Evolutionary conservation across 2,797 vertebrate genomes (phyloP).

Genomic region (Lacerta agilis): DNA sequence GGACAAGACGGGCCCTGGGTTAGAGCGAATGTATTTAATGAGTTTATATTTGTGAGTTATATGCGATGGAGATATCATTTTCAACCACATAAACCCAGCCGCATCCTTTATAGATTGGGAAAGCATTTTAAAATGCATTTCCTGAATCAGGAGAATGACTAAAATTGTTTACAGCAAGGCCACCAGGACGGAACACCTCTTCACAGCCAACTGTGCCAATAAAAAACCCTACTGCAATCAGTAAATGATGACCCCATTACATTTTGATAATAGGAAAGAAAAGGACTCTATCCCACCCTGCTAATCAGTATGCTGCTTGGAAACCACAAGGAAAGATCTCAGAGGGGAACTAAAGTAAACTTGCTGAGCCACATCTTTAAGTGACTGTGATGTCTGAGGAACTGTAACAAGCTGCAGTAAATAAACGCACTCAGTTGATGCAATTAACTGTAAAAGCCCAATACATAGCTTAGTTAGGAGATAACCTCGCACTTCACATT

Average conservation of each 20-base stretch:
- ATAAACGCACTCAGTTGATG: constrained; percentile 23
- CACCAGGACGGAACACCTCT: neutral
- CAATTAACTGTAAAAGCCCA: constrained; percentile 31
- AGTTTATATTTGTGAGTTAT: neutral
- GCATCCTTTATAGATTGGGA: constrained; percentile 26
- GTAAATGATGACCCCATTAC: constrained; percentile 9
- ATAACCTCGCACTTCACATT: neutral
- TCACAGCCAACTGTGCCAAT: constrained; percentile 21
- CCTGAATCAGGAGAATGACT: constrained; percentile 19
- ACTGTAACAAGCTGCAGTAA: constrained; percentile 12
- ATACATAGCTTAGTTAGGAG: neutral
- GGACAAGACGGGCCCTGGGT: neutral
- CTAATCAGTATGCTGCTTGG: constrained; percentile 20
- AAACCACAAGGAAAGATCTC: constrained; percentile 16
- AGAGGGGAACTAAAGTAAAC: constrained; percentile 27
- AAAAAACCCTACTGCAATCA: constrained; percentile 21
- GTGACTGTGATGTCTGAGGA: constrained; percentile 9
- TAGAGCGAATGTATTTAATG: neutral
- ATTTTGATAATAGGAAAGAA: neutral
- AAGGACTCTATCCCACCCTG: neutral
- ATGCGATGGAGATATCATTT: constrained; percentile 13
- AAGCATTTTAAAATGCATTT: constrained; percentile 29
- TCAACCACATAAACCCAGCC: neutral
- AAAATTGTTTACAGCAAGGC: constrained; percentile 8
- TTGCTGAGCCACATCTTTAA: constrained; percentile 27